Evolutionary conservation across 2,113 vertebrate species (phyloP).

Genomic region (Formicarius rufipectus): DNA sequence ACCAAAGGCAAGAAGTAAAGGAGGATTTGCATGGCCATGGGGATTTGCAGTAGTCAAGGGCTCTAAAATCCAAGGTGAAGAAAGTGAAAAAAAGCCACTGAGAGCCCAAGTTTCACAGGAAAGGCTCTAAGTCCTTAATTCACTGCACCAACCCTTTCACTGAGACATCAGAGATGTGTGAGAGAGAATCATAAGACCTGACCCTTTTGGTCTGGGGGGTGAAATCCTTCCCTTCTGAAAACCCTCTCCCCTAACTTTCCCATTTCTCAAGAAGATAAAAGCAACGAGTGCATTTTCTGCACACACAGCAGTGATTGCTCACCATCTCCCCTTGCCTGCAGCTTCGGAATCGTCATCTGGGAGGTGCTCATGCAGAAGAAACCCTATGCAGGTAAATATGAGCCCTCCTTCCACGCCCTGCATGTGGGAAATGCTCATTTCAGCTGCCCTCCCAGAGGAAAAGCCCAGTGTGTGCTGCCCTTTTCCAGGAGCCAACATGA

Average conservation of each 20-base stretch:
- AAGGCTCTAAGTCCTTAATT: background rate
- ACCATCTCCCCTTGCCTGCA: slow-evolving; percentile 23
- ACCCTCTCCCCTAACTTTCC: background rate
- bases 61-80: background rate
- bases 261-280: background rate
- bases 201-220: background rate
- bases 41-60: background rate
- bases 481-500: slow-evolving; percentile 78
- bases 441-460: background rate
- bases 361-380: slow-evolving; percentile 89
- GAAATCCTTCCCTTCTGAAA: background rate
- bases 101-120: background rate
- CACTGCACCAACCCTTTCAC: background rate
- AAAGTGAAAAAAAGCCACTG: background rate
- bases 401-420: background rate
- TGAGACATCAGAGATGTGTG: background rate
- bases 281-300: background rate
- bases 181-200: background rate
- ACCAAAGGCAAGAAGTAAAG: background rate
- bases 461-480: accelerated
- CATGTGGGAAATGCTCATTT: accelerated
- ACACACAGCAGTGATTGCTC: background rate
- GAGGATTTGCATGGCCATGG: background rate
- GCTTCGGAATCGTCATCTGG: slow-evolving; percentile 88
- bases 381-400: slow-evolving; percentile 77